Evolutionary conservation across 1,140 invertebrate species (phyloP).

Genomic region (Drosophila punjabiensis): DNA sequence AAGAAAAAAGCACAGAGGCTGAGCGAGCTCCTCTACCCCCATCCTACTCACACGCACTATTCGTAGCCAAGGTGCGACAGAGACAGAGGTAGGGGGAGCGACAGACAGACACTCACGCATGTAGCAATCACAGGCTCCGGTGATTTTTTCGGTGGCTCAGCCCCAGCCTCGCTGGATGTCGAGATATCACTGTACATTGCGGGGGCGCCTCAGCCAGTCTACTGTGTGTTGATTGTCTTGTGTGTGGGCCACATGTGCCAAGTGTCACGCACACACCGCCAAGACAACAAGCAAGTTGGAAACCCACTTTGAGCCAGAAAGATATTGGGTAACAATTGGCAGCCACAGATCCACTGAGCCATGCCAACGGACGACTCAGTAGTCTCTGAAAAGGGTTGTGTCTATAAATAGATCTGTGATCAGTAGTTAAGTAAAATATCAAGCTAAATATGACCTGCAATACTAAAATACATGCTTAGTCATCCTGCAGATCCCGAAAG

Average conservation of each 20-base stretch:
- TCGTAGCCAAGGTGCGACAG: constrained; percentile 11
- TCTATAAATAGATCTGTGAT: constrained; percentile 27
- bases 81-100: constrained; percentile 8
- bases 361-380: neutral
- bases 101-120: constrained; percentile 14
- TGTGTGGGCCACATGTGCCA: constrained; percentile 76
- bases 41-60: constrained; percentile 20
- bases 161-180: constrained; percentile 47
- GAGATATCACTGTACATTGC: constrained; percentile 49
- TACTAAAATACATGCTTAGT: too few species aligned
- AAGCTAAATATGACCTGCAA: neutral
- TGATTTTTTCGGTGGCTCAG: constrained; percentile 48
- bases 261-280: constrained; percentile 68
- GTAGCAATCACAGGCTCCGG: constrained; percentile 68
- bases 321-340: constrained; percentile 73
- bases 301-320: constrained; percentile 70
- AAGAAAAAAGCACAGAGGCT: constrained; percentile 17
- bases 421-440: neutral
- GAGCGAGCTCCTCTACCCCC: constrained; percentile 6
- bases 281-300: constrained; percentile 12
- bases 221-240: constrained; percentile 57
- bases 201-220: constrained; percentile 53
- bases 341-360: constrained; percentile 18
- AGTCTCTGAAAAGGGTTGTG: constrained; percentile 11
- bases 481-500: neutral